Base-by-base conservation (phyloP, 2,797 vertebrate species). In the Anguilla marmorata region DNA sequence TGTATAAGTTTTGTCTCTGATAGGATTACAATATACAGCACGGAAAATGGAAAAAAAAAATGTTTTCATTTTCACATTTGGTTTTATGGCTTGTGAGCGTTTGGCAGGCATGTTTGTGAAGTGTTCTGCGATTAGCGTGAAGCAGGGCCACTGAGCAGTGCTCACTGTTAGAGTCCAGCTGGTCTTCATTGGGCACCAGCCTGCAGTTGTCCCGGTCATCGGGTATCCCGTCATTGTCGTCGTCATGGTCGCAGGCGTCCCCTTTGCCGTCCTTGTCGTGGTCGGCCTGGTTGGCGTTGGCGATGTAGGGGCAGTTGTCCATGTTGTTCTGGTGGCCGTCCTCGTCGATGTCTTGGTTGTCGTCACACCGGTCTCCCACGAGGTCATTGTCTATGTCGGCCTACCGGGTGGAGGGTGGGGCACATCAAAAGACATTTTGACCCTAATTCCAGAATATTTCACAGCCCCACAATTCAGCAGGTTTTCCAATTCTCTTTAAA, bases 141-240 rank as follows among this genome's bases (percentile, higher is more conserved):
- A 76, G 12, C 52, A 11, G 30, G 76, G 27, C 63, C 1, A 80
- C 52, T 27, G 33, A 1, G 45, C 2, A 56, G 74, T 52, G 89
- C 96, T 95, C 89, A 99, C 98, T 97, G 1, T 98, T 95, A 0
- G 94, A 92, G 90, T 99, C 98, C 90, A 96, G 89, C 92, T 99
- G 98, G 89, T 95, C 96, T 8, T 94, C 95, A 91, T 99, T 99
- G 92, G 95, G 93, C 7, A 98, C 97, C 16, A 99, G 97, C 69
- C 98, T 95, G 91, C 98, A 99, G 93, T 99, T 99, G 94, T 99
- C 98, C 87, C 97, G 96, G 93, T 99, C 97, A 5, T 99, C 98
- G 0, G 98, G 98, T 83, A 99, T 89, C 0, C 98, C 98, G 0
- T 99, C 98, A 0, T 98, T 98, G 93, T 99, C 98, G 9, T 99